phyloP scores from a whole-genome alignment of 2,888 invertebrate species.

The Drosophila flavopinicola region DNA sequence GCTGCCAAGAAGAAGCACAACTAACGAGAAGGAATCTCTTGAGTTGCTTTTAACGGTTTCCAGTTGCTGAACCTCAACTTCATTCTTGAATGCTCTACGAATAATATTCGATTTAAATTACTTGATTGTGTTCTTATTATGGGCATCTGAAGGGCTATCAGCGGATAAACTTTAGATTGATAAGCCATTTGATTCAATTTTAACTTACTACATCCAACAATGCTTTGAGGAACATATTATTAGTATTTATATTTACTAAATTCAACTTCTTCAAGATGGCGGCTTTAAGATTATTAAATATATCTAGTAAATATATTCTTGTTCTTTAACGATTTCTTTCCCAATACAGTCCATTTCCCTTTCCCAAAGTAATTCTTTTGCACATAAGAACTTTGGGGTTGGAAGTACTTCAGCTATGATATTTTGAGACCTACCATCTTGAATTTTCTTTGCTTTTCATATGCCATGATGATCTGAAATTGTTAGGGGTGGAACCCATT shows the following conservation, averaged over 20 bases:
- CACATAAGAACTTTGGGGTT: background rate
- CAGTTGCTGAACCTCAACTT: background rate
- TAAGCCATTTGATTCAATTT: no score
- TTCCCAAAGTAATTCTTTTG: background rate
- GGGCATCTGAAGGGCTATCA: no score
- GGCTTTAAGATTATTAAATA: no score
- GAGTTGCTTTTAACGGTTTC: background rate
- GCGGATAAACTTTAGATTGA: no score
- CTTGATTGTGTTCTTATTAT: background rate
- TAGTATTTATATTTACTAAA: no score
- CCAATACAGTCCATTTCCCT: no score
- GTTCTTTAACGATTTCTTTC: no score
- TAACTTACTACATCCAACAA: no score
- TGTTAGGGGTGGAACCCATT: conserved; percentile 1
- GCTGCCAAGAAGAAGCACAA: conserved; percentile 77
- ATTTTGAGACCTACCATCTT: conserved; percentile 9
- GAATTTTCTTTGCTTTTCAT: background rate
- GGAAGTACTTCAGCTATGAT: background rate
- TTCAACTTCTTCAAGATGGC: no score
- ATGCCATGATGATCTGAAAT: background rate
- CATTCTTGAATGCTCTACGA: background rate
- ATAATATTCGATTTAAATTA: background rate
- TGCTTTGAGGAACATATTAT: no score
- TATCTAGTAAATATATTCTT: no score
- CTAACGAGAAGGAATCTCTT: conserved; percentile 45